Conservation (phyloP, 2,113 vertebrate genomes). For the Tychaedon coryphoeus region DNA sequence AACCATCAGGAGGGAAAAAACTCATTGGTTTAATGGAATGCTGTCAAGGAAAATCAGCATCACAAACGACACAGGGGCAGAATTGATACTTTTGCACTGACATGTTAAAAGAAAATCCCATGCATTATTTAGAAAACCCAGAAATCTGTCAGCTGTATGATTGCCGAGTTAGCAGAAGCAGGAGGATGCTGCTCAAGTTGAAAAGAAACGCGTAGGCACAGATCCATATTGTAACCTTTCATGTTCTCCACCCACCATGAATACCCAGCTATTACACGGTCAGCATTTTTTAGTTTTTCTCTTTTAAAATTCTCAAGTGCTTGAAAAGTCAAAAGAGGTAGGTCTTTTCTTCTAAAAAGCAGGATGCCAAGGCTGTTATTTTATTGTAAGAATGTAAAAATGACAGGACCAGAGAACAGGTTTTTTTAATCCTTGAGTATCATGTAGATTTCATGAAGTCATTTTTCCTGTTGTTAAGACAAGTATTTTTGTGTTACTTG, state of each 20-base stretch:
- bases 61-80: slow-evolving; percentile 77
- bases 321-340: slow-evolving; percentile 64
- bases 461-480: slow-evolving; percentile 12
- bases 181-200: slow-evolving; percentile 72
- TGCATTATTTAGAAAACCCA: slow-evolving; percentile 86
- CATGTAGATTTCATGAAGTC: slow-evolving; percentile 15
- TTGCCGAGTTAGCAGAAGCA: slow-evolving; percentile 85
- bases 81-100: slow-evolving; percentile 85
- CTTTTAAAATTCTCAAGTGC: slow-evolving; percentile 71
- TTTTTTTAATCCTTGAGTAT: slow-evolving; percentile 13
- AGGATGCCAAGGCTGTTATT: slow-evolving; percentile 64
- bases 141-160: slow-evolving; percentile 82
- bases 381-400: slow-evolving; percentile 56
- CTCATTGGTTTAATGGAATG: slow-evolving; percentile 87
- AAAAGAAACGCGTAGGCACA: slow-evolving; percentile 73
- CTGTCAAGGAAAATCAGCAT: slow-evolving; percentile 85
- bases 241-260: slow-evolving; percentile 72
- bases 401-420: slow-evolving; percentile 44
- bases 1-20: slow-evolving; percentile 72
- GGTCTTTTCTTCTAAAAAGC: slow-evolving; percentile 62
- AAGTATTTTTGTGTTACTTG: not conserved
- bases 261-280: slow-evolving; percentile 75
- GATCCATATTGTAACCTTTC: slow-evolving; percentile 76
- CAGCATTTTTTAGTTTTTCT: slow-evolving; percentile 74
- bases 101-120: slow-evolving; percentile 85